Conservation (phyloP, 2,888 invertebrate genomes). For the Nysson spinosus region DNA sequence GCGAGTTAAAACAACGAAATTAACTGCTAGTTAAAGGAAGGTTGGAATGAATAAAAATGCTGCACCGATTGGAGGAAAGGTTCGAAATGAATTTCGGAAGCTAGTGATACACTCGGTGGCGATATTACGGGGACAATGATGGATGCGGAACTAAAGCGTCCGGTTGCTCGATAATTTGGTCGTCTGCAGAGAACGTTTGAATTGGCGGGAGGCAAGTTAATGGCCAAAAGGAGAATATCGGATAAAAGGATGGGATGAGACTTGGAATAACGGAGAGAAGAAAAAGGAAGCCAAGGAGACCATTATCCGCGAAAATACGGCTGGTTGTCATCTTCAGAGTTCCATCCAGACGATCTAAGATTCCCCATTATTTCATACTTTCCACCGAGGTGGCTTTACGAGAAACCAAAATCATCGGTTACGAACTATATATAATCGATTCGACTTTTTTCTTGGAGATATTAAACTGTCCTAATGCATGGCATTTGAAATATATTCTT, state of each 20-base stretch:
- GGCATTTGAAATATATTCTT: too few species aligned
- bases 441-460: not conserved
- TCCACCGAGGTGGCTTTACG: constrained; percentile 7
- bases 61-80: too few species aligned
- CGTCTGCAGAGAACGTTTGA: constrained; percentile 52
- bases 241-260: constrained; percentile 16
- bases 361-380: constrained; percentile 32
- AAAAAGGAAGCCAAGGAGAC: constrained; percentile 52
- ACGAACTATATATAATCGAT: not conserved
- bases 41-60: too few species aligned
- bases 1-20: too few species aligned
- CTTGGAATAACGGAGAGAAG: constrained; percentile 38
- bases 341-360: constrained; percentile 37
- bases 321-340: constrained; percentile 61
- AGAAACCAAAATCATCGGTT: not conserved
- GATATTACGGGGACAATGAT: constrained; percentile 2
- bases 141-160: constrained; percentile 27
- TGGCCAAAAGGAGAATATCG: constrained; percentile 45
- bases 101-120: not conserved
- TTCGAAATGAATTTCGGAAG: constrained; percentile 3
- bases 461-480: not conserved
- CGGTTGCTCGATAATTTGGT: constrained; percentile 47
- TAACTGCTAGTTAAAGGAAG: too few species aligned
- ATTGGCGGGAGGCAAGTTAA: constrained; percentile 40
- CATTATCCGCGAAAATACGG: constrained; percentile 67